Conservation (phyloP, 1,140 invertebrate genomes). For the Sweltsa coloradensis region DNA sequence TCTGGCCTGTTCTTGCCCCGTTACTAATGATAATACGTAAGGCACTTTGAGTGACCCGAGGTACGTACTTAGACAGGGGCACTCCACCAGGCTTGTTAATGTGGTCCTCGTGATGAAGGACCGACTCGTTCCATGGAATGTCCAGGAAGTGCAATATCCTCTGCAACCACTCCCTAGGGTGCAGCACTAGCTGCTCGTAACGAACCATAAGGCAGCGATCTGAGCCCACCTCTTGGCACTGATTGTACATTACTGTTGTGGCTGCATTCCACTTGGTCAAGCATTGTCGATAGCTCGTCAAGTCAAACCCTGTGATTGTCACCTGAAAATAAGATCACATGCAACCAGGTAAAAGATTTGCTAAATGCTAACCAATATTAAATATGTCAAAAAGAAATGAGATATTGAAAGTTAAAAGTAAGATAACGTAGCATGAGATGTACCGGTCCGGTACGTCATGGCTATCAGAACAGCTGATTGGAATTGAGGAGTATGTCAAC, state of each 20-base stretch:
- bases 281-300: slow-evolving; percentile 86
- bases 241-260: slow-evolving; percentile 86
- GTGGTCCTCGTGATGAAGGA: slow-evolving; percentile 93
- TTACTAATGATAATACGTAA: too few species aligned
- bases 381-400: slow-evolving; percentile 1
- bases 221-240: slow-evolving; percentile 80
- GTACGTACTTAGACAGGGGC: slow-evolving; percentile 74
- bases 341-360: neutral
- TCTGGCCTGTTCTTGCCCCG: too few species aligned
- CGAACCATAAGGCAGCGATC: slow-evolving; percentile 78
- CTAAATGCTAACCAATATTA: slow-evolving; percentile 4
- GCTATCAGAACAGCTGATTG: too few species aligned
- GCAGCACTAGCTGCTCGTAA: slow-evolving; percentile 94
- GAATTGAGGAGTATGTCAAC: too few species aligned
- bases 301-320: slow-evolving; percentile 95
- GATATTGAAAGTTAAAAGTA: too few species aligned
- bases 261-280: slow-evolving; percentile 93
- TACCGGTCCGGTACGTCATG: too few species aligned
- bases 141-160: slow-evolving; percentile 84
- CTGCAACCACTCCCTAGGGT: slow-evolving; percentile 81
- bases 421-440: too few species aligned
- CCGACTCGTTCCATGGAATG: slow-evolving; percentile 89
- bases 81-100: slow-evolving; percentile 95
- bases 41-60: neutral
- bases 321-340: slow-evolving; percentile 43